Evolutionary conservation across 2,113 vertebrate species (phyloP).

Genomic region (Chlamydotis undulata): DNA sequence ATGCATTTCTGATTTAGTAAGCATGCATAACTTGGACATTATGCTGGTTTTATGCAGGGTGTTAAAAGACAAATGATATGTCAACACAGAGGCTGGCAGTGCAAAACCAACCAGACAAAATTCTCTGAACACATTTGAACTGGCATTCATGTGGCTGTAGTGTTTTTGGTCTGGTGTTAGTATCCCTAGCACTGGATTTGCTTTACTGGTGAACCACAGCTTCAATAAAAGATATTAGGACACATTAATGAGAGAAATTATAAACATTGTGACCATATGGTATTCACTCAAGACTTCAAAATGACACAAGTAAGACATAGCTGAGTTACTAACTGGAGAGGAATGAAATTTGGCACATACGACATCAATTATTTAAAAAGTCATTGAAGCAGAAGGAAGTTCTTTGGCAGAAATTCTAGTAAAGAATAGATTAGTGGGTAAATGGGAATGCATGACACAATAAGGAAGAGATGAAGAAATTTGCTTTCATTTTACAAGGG

Average conservation of each 20-base stretch:
- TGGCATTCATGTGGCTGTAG: neutral
- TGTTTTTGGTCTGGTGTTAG: neutral
- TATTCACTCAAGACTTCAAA: neutral
- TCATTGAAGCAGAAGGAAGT: neutral
- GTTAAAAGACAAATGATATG: neutral
- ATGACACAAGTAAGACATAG: neutral
- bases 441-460: neutral
- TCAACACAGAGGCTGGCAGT: neutral
- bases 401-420: neutral
- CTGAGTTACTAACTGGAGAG: neutral
- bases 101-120: neutral
- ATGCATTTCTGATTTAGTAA: neutral
- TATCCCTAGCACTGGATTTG: neutral
- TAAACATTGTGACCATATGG: neutral
- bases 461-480: neutral
- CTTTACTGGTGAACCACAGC: neutral
- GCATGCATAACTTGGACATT: neutral
- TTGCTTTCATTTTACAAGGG: neutral
- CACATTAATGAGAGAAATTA: neutral
- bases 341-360: constrained; percentile 6
- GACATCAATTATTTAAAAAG: neutral
- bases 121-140: neutral
- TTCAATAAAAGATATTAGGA: neutral
- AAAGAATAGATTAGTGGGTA: neutral
- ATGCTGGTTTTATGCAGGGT: neutral